These are phyloP conservation scores for Apocheima hispidaria DNA, from an alignment of 2,888 invertebrate genomes.

Conservation along the genomic window DNA sequence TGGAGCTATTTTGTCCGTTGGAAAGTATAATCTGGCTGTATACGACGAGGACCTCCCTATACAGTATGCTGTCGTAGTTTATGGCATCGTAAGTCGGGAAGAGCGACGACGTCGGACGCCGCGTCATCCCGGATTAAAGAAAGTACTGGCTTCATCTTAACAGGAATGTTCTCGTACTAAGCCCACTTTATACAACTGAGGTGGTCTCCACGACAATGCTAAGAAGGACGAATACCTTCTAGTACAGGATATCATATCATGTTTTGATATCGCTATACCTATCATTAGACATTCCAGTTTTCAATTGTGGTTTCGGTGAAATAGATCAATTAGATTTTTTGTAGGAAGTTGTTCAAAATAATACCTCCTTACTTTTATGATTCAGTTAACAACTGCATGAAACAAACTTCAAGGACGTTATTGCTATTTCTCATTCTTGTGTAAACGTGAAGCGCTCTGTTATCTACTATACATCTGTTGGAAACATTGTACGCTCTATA, in stretches of 20 bases:
- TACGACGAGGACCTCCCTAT: slow-evolving; percentile 1
- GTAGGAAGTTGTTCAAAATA: slow-evolving; percentile 17
- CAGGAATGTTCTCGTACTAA: slow-evolving; percentile 23
- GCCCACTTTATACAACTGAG: background rate
- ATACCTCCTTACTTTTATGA: slow-evolving; percentile 17
- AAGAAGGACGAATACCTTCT: too few species aligned
- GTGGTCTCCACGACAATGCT: too few species aligned
- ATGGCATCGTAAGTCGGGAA: slow-evolving; percentile 14
- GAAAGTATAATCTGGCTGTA: slow-evolving; percentile 15
- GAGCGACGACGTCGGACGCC: background rate
- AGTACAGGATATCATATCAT: too few species aligned
- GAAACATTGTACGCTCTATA: too few species aligned
- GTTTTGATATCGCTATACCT: too few species aligned
- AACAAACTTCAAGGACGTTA: background rate
- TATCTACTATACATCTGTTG: too few species aligned
- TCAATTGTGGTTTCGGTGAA: background rate
- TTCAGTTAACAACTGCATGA: slow-evolving; percentile 3
- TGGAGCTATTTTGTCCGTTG: background rate
- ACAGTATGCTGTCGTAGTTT: slow-evolving; percentile 1
- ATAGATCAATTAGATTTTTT: slow-evolving; percentile 13
- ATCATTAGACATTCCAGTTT: background rate
- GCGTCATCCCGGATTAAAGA: slow-evolving; percentile 7
- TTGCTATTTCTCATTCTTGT: background rate
- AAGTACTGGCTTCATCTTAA: background rate
- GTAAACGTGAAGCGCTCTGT: background rate